phyloP scores from a whole-genome alignment of 2,888 invertebrate species.

The Esperia sulphurella region DNA sequence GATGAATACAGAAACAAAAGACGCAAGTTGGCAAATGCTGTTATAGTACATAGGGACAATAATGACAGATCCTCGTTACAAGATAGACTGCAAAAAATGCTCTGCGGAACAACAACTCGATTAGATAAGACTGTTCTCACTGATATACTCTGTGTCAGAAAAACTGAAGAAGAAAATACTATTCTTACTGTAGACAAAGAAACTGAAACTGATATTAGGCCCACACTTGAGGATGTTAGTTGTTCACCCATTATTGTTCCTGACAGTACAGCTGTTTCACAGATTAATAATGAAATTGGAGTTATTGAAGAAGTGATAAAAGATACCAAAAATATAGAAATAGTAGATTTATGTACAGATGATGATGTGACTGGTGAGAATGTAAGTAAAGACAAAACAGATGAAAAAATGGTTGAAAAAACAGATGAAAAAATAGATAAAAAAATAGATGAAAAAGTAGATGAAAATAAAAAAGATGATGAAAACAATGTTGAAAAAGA shows the following conservation, averaged over 20 bases:
- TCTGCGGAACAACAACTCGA: conserved; percentile 34
- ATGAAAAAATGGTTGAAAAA: neutral
- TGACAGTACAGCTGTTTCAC: conserved; percentile 11
- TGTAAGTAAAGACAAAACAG: conserved; percentile 2
- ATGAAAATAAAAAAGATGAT: conserved; percentile 13
- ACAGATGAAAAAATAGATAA: neutral
- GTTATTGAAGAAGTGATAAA: conserved; percentile 14
- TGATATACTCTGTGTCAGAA: conserved; percentile 48
- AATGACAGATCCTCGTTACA: conserved; percentile 58
- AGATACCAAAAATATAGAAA: conserved; percentile 16
- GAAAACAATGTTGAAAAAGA: conserved; percentile 26
- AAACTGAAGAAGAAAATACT: conserved; percentile 22
- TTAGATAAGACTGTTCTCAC: conserved; percentile 12
- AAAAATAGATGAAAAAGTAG: conserved; percentile 7
- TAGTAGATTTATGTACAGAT: conserved; percentile 42
- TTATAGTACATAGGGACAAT: conserved; percentile 56
- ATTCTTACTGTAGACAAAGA: conserved; percentile 19
- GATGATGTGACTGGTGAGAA: conserved; percentile 18
- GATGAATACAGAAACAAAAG: conserved; percentile 66
- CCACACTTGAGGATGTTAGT: conserved; percentile 15
- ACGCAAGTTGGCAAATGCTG: conserved; percentile 76
- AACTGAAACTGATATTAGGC: conserved; percentile 16
- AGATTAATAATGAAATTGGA: conserved; percentile 11
- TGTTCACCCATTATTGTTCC: conserved; percentile 22
- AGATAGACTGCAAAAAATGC: conserved; percentile 62